Percentiles rank a stretch among this genome's conserved stretches.
These are phyloP conservation scores for Drosophila lini DNA, from an alignment of 1,140 invertebrate species.

Conservation along the genomic window DNA sequence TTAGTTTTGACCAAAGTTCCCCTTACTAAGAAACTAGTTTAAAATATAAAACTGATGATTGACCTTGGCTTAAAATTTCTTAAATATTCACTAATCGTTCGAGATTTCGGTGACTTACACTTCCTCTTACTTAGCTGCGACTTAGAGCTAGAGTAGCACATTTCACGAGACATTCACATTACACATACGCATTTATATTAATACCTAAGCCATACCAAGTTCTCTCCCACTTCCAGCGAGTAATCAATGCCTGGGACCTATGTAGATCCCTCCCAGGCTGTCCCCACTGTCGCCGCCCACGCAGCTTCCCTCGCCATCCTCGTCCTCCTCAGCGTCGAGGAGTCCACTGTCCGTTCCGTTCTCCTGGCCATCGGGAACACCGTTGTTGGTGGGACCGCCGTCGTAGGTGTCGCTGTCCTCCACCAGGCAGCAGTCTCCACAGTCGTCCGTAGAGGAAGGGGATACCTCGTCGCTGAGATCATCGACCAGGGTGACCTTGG, in stretches of 20 bases:
- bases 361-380: slow-evolving; percentile 21
- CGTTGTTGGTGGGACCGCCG: slow-evolving; percentile 53
- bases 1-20: not conserved
- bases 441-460: slow-evolving; percentile 66
- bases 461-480: slow-evolving; percentile 74
- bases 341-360: slow-evolving; percentile 15
- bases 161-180: slow-evolving; percentile 14
- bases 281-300: slow-evolving; percentile 64
- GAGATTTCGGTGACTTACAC: not conserved
- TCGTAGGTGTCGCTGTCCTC: slow-evolving; percentile 75
- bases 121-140: not conserved
- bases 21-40: not conserved
- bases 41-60: slow-evolving; percentile 2
- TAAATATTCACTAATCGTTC: not conserved
- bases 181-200: slow-evolving; percentile 3
- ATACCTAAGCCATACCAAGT: not conserved
- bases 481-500: slow-evolving; percentile 76
- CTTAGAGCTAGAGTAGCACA: slow-evolving; percentile 6
- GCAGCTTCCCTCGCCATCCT: slow-evolving; percentile 42
- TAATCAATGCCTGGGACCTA: slow-evolving; percentile 66
- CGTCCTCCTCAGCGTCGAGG: slow-evolving; percentile 31
- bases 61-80: slow-evolving; percentile 9
- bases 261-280: slow-evolving; percentile 65
- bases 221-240: not conserved
- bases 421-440: slow-evolving; percentile 72